Base-by-base conservation (phyloP, 2,113 vertebrate genomes). In the Orthochromis malagaraziensis region DNA sequence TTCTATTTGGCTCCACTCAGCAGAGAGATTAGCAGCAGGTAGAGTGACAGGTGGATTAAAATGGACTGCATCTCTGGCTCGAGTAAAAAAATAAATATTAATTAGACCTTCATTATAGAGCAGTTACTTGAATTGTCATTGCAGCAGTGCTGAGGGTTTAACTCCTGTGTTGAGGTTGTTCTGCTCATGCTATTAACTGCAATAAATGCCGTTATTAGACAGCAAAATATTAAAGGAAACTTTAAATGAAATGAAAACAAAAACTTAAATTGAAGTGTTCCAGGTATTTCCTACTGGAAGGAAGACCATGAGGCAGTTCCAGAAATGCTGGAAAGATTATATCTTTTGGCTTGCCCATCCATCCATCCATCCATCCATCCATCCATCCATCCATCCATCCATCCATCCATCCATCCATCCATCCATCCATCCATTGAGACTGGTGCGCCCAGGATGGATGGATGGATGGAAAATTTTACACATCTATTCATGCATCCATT, bases 11-110 rank as follows among this genome's bases (percentile, higher is more conserved):
- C 45, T 75, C 42, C 24, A 49, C 70, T 77, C 42, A 31, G 70
- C 70, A 77, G 42, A 77, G 45, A 77, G 70, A 77, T 77, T 77
- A 77, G 70, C 45, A 77, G 70, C 26, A 77, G 70, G 45, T 29
- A 51, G 70, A 77, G 42, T 77, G 70, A 77, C 70, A 77, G 70
- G 42, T 77, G 70, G 26, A 77, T 77, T 77, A 77, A 49, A 49
- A 49, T 77, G 45, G 29, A 75, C 70, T 47, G 70, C 16, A 49
- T 75, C 6, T 75, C 42, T 77, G 73, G 26, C 9, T 77, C 2
- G 16, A 12, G 42, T 49, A n/a, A 77, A 49, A 31, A 31, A 49
- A 47, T 1, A 75, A 12, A 75, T 5, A 47, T 65, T 47, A 49
- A 75, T 75, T 31, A 77, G 6, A 31, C 16, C 26, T 49, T 49